A percentile compares a stretch with the other conserved stretches of the same genome.
Conservation (phyloP, 2,888 invertebrate species). For the Euproctis similis region DNA sequence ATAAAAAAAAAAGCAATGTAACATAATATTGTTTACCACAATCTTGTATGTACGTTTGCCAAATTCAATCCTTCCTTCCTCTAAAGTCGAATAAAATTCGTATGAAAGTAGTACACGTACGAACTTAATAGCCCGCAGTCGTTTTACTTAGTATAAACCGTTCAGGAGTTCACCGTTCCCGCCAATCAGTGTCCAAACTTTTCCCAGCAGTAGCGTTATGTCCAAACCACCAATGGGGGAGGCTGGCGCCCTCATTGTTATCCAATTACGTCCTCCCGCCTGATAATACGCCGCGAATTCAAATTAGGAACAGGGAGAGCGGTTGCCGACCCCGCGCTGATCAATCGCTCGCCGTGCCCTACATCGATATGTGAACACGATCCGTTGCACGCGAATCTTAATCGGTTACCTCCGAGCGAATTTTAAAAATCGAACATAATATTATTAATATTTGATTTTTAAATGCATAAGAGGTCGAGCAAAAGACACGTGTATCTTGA, state of each 20-base stretch:
- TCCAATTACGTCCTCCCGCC: conserved; percentile 72
- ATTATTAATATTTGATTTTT: conserved; percentile 20
- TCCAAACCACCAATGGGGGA: conserved; percentile 53
- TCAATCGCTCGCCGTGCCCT: conserved; percentile 62
- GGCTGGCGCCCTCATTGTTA: conserved; percentile 70
- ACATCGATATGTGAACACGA: conserved; percentile 32
- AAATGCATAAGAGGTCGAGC: no score
- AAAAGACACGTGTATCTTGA: no score
- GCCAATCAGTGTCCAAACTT: conserved; percentile 26
- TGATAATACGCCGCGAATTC: conserved; percentile 73
- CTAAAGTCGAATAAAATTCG: no score
- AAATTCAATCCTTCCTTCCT: no score
- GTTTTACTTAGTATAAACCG: no score
- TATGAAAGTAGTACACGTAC: no score
- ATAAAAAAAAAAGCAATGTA: no score
- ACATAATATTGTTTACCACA: no score
- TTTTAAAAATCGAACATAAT: conserved; percentile 20
- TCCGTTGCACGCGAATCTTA: conserved; percentile 28
- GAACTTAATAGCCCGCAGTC: no score
- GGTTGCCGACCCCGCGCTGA: conserved; percentile 67
- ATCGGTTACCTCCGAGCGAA: conserved; percentile 22
- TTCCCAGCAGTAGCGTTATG: conserved; percentile 36
- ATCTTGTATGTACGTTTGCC: no score
- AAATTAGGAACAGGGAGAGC: conserved; percentile 71
- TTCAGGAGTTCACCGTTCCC: conserved; percentile 24